These are phyloP conservation scores for Drosophila melanosoma DNA, from an alignment of 2,888 invertebrate genomes.

Conservation along the genomic window DNA sequence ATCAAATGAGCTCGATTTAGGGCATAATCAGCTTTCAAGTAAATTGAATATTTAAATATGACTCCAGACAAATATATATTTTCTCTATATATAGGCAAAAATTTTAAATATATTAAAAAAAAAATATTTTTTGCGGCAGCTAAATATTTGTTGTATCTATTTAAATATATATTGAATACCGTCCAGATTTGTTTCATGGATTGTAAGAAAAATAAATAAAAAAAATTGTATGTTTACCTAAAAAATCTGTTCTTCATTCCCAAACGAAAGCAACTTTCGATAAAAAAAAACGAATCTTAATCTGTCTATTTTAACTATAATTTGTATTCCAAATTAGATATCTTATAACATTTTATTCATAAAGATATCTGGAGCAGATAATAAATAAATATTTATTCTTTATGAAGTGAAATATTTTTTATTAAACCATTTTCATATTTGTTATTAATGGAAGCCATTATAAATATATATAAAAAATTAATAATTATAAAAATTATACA, in stretches of 20 bases:
- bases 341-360: too few species aligned
- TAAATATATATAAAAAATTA: neutral
- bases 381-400: neutral
- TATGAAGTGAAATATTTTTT: neutral
- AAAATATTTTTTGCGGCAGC: too few species aligned
- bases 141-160: neutral
- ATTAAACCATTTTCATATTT: neutral
- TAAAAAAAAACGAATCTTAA: neutral
- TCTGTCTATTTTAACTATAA: neutral
- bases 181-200: accelerated
- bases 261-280: neutral
- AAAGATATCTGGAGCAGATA: too few species aligned
- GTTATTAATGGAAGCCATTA: too few species aligned
- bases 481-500: too few species aligned
- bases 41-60: neutral
- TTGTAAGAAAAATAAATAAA: neutral
- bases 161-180: neutral
- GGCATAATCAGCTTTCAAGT: neutral
- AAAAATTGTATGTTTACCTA: neutral
- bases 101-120: too few species aligned
- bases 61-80: too few species aligned
- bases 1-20: neutral
- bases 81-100: too few species aligned
- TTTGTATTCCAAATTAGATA: neutral
- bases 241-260: neutral